These are phyloP conservation scores for Pterois miles DNA, from an alignment of 2,797 vertebrate genomes.

Conservation along the genomic window DNA sequence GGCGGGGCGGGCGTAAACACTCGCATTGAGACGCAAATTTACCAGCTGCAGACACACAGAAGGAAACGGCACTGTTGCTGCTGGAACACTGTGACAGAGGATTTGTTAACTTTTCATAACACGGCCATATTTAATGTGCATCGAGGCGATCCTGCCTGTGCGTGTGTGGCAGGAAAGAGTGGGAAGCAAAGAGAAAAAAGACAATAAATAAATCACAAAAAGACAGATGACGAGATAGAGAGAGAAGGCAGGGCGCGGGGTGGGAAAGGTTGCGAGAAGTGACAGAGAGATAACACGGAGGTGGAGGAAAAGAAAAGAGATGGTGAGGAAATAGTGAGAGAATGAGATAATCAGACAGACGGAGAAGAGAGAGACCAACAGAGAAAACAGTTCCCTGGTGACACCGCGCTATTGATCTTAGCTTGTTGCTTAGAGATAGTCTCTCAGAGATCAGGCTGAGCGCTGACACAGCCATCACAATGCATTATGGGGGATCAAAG, in stretches of 20 bases:
- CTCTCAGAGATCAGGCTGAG: conserved; percentile 62
- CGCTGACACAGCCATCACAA: conserved; percentile 69
- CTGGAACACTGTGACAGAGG: background rate
- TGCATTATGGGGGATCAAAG: conserved; percentile 78
- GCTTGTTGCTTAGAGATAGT: conserved; percentile 64
- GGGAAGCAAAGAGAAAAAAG: conserved; percentile 33
- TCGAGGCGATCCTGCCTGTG: conserved; percentile 8
- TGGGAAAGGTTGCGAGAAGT: conserved; percentile 31
- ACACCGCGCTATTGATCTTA: conserved; percentile 60
- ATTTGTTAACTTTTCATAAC: conserved; percentile 38
- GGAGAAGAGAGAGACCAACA: conserved; percentile 30
- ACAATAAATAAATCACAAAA: conserved; percentile 52
- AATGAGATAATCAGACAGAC: conserved; percentile 54
- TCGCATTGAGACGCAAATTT: background rate
- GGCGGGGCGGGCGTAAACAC: background rate
- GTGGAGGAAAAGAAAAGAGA: conserved; percentile 3
- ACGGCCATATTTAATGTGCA: conserved; percentile 38
- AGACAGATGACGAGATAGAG: conserved; percentile 33
- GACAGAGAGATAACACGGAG: conserved; percentile 20
- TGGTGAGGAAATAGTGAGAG: conserved; percentile 12
- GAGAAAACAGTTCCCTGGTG: conserved; percentile 51
- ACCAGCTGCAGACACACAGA: background rate
- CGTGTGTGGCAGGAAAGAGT: conserved; percentile 4
- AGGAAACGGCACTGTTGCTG: background rate
- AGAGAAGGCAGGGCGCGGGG: background rate